These are phyloP conservation scores for Pristis pectinata DNA, from an alignment of 2,797 vertebrate species.

Conservation along the genomic window DNA sequence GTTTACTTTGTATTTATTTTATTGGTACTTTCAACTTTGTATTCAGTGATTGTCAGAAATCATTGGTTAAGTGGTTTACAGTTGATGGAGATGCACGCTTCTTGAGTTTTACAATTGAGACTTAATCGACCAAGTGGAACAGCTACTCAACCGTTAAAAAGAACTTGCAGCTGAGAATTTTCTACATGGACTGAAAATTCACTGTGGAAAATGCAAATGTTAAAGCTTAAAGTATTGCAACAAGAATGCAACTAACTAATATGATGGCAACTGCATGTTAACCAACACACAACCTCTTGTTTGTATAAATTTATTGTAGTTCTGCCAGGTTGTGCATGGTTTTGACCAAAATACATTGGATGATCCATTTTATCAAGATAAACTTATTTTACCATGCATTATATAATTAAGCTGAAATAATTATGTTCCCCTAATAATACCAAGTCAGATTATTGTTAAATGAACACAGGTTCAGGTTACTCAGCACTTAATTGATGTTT, in stretches of 20 bases:
- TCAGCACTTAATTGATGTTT: neutral
- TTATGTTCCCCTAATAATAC: neutral
- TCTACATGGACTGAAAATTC: neutral
- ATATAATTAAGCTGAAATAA: neutral
- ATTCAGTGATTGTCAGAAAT: too few relatives aligned
- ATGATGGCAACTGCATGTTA: neutral
- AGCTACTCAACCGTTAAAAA: neutral
- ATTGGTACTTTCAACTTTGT: neutral
- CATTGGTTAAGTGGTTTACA: neutral
- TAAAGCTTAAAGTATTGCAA: constrained; percentile 1
- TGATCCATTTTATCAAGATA: neutral
- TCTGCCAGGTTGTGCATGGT: neutral
- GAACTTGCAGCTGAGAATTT: constrained; percentile 15
- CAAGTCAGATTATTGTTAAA: neutral
- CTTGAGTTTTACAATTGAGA: neutral
- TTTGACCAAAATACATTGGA: neutral
- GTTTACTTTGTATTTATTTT: neutral
- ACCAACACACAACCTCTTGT: neutral
- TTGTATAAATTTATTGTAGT: neutral
- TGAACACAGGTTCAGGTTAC: neutral
- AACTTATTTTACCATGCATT: neutral
- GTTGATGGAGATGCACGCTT: neutral
- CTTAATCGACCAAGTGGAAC: neutral
- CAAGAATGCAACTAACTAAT: neutral
- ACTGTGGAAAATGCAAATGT: constrained; percentile 19